Evolutionary conservation across 2,888 invertebrate species (phyloP).

Genomic region (Dasypogon diadema): DNA sequence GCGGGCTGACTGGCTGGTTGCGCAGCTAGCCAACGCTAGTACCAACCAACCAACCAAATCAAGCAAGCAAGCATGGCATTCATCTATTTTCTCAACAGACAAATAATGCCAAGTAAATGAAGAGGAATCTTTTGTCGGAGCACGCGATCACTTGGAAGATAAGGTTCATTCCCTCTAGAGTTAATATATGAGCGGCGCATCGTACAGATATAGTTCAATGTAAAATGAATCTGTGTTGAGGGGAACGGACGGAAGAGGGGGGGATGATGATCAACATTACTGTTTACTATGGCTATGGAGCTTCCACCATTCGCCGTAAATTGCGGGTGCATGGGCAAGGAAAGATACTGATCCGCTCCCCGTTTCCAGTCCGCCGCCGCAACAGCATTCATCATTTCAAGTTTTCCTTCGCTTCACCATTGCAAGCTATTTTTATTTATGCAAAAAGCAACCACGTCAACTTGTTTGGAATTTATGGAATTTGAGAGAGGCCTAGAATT

Average conservation of each 20-base stretch:
- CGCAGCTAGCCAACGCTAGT: no score
- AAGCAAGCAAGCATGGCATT: neutral
- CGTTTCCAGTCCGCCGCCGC: no score
- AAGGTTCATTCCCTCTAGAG: neutral
- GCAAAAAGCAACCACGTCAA: neutral
- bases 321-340: no score
- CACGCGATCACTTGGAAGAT: neutral
- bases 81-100: neutral
- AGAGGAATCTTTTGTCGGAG: neutral
- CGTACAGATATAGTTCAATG: no score
- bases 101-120: neutral
- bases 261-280: no score
- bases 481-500: neutral
- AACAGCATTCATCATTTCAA: neutral
- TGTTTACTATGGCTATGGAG: no score
- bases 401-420: neutral
- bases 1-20: neutral
- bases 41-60: no score
- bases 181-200: neutral
- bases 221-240: no score
- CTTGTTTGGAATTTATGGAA: constrained; percentile 25
- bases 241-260: no score
- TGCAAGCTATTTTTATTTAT: neutral
- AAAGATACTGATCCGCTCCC: no score
- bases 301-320: no score